Percentiles rank a stretch among this genome's conserved stretches.
phyloP scores from a whole-genome alignment of 2,797 vertebrate genomes.

The Coregonus suidteri region DNA sequence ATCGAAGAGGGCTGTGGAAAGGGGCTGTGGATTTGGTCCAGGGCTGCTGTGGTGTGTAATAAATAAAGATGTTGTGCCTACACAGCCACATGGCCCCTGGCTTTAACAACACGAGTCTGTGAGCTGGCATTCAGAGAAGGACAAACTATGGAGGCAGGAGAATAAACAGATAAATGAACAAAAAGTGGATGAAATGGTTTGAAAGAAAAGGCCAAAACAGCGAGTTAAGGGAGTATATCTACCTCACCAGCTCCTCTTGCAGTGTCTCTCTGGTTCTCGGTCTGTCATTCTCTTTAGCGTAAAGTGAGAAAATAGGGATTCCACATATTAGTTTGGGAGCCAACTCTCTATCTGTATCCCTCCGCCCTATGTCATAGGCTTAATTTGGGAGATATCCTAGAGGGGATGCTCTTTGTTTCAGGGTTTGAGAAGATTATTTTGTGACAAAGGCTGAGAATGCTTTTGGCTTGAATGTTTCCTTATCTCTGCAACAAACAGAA shows the following conservation, averaged over 20 bases:
- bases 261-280: background rate
- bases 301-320: background rate
- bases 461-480: background rate
- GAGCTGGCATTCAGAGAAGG: background rate
- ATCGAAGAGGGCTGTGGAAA: background rate
- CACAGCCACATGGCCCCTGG: background rate
- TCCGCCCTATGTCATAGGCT: background rate
- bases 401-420: background rate
- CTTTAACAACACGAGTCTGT: background rate
- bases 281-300: constrained; percentile 3
- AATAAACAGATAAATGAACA: background rate
- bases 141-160: background rate
- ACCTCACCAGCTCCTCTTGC: constrained; percentile 3
- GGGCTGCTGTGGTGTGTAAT: background rate
- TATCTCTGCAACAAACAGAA: background rate
- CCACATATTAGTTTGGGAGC: background rate
- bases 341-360: background rate
- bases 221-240: background rate
- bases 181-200: background rate
- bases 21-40: background rate
- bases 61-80: background rate
- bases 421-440: background rate
- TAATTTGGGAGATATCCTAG: background rate
- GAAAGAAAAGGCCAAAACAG: background rate
- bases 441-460: background rate